Base-by-base conservation (phyloP, 1,140 invertebrate species). In the Zaprionus africanus region DNA sequence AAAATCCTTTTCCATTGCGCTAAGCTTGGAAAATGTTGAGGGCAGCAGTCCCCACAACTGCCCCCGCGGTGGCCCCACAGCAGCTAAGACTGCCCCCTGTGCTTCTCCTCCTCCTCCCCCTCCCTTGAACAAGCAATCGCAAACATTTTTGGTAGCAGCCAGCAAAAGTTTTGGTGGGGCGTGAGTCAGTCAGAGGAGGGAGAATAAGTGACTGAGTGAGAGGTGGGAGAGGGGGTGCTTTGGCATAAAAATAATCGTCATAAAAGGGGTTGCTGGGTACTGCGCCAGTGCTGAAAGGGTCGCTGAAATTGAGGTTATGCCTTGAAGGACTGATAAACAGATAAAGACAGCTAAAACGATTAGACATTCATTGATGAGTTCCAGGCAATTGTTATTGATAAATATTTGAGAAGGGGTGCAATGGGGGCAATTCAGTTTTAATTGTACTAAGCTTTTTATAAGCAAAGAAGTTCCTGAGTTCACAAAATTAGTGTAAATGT, bases 1-100 rank as follows among this genome's bases (percentile, higher is more conserved):
- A 90, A 86, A 90, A 90, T 90, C 85, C 85, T 90, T 87, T 88
- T 82, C 86, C 85, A 90, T 82, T 85, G 85, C 86, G 82, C 84
- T 88, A 90, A 88, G 84, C 85, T 84, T 59, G 74, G 71, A 72
- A 84, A 84, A 79, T 78, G 85, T 68, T 81, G 51, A 36, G 63
- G 64, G 22, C 19, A 22, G 19, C 41, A 43, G 41, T 38, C 36
- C 13, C 28, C 28, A 1, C 7, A 31, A 31, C 28, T 31, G 6
- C 28, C 28, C 28, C 28, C 7, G 28, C 28, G 7, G 28, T 31
- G 28, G 28, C 28, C 28, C 36, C 4, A 15, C 6, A 43, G 41
- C 15, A 43, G 15, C 41, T 34, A 34, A 34, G 31, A 34, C 31
- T 34, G 31, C 9, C 31, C 9, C 7, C 31, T 11, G 31, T 34